Evolutionary conservation across 2,888 invertebrate species (phyloP).

Genomic region (Orthosia gothica): DNA sequence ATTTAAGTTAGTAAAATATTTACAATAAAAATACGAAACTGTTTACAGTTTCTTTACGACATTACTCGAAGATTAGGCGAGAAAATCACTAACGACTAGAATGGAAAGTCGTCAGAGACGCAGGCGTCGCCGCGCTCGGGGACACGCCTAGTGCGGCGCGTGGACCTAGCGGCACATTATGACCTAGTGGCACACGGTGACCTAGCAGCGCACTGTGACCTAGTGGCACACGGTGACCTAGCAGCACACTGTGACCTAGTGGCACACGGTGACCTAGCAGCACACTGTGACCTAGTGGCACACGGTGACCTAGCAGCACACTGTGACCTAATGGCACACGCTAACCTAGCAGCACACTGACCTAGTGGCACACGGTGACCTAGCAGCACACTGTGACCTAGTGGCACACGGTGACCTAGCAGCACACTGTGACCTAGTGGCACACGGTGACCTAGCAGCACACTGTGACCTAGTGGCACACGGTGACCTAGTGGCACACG

Average conservation of each 20-base stretch:
- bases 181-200: background rate
- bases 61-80: conserved; percentile 89
- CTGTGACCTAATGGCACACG: background rate
- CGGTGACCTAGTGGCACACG: background rate
- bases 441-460: background rate
- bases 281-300: background rate
- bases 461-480: background rate
- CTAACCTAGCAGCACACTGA: background rate
- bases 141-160: conserved; percentile 41
- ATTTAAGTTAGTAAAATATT: conserved; percentile 89
- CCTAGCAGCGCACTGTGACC: background rate
- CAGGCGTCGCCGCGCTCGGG: conserved; percentile 56
- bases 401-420: background rate
- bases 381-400: no score
- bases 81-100: conserved; percentile 88
- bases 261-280: conserved; percentile 1
- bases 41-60: conserved; percentile 87
- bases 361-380: conserved; percentile 8
- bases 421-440: background rate
- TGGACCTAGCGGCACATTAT: background rate
- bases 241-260: background rate
- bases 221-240: background rate
- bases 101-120: conserved; percentile 71
- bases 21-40: conserved; percentile 89
- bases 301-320: background rate